Percentiles rank a stretch among this genome's conserved stretches.
These are phyloP conservation scores for Drosophila serrata DNA, from an alignment of 1,140 invertebrate species.

Conservation along the genomic window DNA sequence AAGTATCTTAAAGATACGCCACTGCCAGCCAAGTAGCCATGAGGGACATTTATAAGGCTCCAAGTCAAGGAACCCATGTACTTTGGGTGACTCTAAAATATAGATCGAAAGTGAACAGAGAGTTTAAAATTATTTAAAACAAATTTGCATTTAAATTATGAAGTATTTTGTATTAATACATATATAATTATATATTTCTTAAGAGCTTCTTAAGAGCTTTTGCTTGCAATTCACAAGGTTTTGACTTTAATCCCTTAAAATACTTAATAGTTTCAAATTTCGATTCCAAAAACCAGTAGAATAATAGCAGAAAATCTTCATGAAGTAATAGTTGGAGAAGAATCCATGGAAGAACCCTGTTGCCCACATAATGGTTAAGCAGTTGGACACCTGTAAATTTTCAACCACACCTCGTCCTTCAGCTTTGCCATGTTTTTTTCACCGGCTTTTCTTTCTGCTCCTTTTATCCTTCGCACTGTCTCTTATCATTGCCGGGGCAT, in stretches of 20 bases:
- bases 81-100: not conserved
- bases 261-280: not conserved
- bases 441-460: constrained; percentile 5
- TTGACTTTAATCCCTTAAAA: not conserved
- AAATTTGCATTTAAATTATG: not conserved
- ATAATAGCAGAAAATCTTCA: not conserved
- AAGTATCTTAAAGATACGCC: constrained; percentile 73
- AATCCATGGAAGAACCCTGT: not conserved
- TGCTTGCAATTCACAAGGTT: not conserved
- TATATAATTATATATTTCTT: not conserved
- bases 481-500: constrained; percentile 68
- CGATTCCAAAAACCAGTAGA: no score
- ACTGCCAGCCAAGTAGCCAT: constrained; percentile 41
- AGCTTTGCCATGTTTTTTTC: not conserved
- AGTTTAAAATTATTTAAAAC: not conserved
- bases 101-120: not conserved
- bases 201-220: no score
- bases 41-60: constrained; percentile 12
- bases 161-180: not conserved
- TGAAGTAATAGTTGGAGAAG: not conserved
- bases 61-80: not conserved
- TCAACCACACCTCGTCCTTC: constrained; percentile 4
- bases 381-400: constrained; percentile 6
- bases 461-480: constrained; percentile 16
- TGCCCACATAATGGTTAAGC: not conserved